Base-by-base conservation (phyloP, 2,797 vertebrate species). In the Xiphorhynchus erythropygius region DNA sequence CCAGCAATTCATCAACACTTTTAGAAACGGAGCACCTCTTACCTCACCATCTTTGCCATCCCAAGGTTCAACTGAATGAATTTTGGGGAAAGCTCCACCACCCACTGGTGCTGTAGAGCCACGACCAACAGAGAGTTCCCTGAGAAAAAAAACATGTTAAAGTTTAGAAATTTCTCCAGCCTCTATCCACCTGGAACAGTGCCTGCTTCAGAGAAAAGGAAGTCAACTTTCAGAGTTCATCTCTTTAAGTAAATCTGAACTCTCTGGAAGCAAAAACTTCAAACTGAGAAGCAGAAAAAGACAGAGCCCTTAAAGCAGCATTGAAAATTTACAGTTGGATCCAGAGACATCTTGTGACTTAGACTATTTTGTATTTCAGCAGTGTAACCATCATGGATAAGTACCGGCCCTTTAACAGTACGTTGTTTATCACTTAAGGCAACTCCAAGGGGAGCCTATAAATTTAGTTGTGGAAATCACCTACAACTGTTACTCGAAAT, bases 1-100 rank as follows among this genome's bases (percentile, higher is more conserved):
- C 18, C 30, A 33, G 19, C 19, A 82, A 85, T 30, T 22, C 53
- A 68, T 16, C 35, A 41, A 27, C 22, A 37, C 24, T 49, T 39
- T 18, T 18, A 87, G 63, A 88, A 2, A 19, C 5, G 15, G 11
- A 94, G 21, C 21, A 41, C 5, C 41, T 85, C 98, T 98, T 98
- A 99, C 99, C 98, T 99, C 98, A 55, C 99, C 99, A 46, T 99
- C 99, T 97, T 99, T 99, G 88, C 99, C 99, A 35, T 99, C 99
- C 99, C 99, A 99, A 10, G 98, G 93, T 90, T 99, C 99, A 24
- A 98, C 98, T 13, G 95, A 32, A 70, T 98, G 77, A 93, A 99
- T 98, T 97, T 98, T 98, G 49, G 99, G 98, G 95, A 99, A 98
- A 75, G 94, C 70, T 2, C 99, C 99, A 2, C 98, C 98, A 70